Evolutionary conservation across 2,113 vertebrate genomes (phyloP), one percentile per base, ranked within the genome.

Genomic region (Falcunculus frontatus): DNA sequence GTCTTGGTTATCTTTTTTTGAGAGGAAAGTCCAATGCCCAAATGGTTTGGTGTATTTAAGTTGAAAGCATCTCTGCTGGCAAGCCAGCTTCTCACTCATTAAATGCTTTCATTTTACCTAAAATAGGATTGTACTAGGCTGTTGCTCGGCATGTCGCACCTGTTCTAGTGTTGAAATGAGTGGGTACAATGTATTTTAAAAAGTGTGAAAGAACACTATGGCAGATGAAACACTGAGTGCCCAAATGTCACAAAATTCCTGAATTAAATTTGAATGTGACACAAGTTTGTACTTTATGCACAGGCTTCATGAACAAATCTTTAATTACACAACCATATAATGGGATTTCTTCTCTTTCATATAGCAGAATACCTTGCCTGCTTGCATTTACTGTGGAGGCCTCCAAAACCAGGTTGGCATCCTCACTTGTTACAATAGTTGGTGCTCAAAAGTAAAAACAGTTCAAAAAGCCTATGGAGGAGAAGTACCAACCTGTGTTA

Each of bases 81-180:
- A 89, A 87, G 16, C 59, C 0, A 6, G 41, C 37, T 82, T 94
- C 57, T 91, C 30, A 55, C 81, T 89, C 42, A 33, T 22, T 19
- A 93, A 92, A 85, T 82, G 41, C 73, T 76, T 95, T 78, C 35
- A 69, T 92, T 95, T 92, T 65, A 35, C 73, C 81, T 94, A 53
- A 85, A 89, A 68, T 53, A 17, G 32, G 50, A 53, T 77, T 83
- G 62, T 87, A 56, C 84, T 75, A 56, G 69, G 76, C 73, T 92
- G 69, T 94, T 95, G 35, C 80, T 70, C 89, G 73, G 13, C 18
- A 2, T 39, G 53, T 87, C 73, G 70, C 91, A 90, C 91, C 89
- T 95, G 84, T 82, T 95, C 70, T 79, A 46, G 70, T 95, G 94
- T 79, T 93, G 95, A 93, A 95, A 84, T 53, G 77, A 93, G 90